Base-by-base conservation (phyloP, 2,888 invertebrate species). In the Tyria jacobaeae region DNA sequence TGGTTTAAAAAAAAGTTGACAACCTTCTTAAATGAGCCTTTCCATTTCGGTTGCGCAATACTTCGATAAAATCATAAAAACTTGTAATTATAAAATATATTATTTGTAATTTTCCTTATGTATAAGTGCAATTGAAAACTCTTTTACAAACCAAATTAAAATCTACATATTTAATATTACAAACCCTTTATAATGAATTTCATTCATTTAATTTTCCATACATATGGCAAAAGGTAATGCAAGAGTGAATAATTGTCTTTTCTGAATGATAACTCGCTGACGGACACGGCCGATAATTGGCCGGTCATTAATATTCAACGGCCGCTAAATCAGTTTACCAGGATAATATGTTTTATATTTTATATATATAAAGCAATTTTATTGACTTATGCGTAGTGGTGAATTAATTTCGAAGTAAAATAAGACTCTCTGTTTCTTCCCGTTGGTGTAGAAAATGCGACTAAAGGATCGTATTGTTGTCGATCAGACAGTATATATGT, bases 221-320 rank as follows among this genome's bases (percentile, higher is more conserved):
- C 53, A 54, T 62, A 60, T 53, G 62, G 60, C 63, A 50, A 47
- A 66, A 62, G 63, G 57, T 76, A 76, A 78, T 76, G 55, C 71
- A 70, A 73, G 64, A 60, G 50, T 39, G 64, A 35, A 48, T 76
- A 79, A 79, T 77, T 78, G 74, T 74, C 65, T 53, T 55, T 39
- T 53, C 54, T 56, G 65, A 66, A 49, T 62, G 69, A 72, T 37
- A 60, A 57, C 53, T 59, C 76, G 54, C 54, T 68, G 71, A 62
- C 61, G 63, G 54, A 57, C 53, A 52, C 52, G 53, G 39, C 50
- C 72, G 77, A 74, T 77, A 79, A 77, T 77, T 77, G 76, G 52
- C 39, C 27, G 44, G 31, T 57, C 62, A 72, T 77, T 70, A 77
- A 79, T 72, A 77, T 77, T 79, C 78, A 77, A 76, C 68, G 77